phyloP scores from a whole-genome alignment of 2,888 invertebrate genomes.

The Orthosia gothica region DNA sequence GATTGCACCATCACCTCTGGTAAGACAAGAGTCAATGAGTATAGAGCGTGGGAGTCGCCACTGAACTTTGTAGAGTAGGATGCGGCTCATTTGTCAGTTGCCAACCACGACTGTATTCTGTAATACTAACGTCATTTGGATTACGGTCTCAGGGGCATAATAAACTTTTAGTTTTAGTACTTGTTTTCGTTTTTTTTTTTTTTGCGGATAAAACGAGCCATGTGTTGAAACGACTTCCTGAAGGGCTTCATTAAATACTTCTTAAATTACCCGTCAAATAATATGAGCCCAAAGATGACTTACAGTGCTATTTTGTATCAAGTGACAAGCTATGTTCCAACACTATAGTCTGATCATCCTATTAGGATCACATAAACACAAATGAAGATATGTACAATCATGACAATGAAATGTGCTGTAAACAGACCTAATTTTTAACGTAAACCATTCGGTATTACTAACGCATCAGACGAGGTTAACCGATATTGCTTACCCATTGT shows the following conservation, averaged over 20 bases:
- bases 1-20: constrained; percentile 79
- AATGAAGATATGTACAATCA: constrained; percentile 13
- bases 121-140: constrained; percentile 50
- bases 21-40: constrained; percentile 83
- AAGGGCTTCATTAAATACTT: constrained; percentile 54
- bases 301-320: constrained; percentile 43
- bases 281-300: constrained; percentile 24
- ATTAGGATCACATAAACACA: constrained; percentile 12
- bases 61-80: constrained; percentile 88
- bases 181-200: constrained; percentile 2
- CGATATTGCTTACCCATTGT: constrained; percentile 74
- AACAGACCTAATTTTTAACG: constrained; percentile 58
- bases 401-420: constrained; percentile 29
- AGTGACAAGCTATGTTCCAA: constrained; percentile 33
- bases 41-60: constrained; percentile 82
- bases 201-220: neutral
- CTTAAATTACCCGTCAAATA: constrained; percentile 30
- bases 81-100: constrained; percentile 83
- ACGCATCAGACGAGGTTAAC: constrained; percentile 60
- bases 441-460: constrained; percentile 66
- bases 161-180: constrained; percentile 1
- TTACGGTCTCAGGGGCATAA: constrained; percentile 21
- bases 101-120: constrained; percentile 71
- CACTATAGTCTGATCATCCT: neutral
- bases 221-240: neutral